Evolutionary conservation across 2,113 vertebrate species (phyloP).

Genomic region (Chloebia gouldiae): DNA sequence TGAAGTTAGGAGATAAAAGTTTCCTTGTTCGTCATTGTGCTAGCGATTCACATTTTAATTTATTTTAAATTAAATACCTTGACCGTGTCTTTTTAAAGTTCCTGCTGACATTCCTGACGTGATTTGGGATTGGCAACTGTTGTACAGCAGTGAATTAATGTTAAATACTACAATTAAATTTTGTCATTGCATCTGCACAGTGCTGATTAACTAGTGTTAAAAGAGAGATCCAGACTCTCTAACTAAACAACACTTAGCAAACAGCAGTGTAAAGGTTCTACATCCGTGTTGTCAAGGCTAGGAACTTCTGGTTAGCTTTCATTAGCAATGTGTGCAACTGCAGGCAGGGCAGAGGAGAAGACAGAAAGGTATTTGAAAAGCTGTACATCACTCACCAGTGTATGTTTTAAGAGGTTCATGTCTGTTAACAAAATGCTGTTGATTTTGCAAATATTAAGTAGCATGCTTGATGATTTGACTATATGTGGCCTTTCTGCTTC

Average conservation of each 20-base stretch:
- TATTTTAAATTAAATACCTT: not conserved
- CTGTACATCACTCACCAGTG: not conserved
- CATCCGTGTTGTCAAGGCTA: not conserved
- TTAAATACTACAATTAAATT: not conserved
- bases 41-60: not conserved
- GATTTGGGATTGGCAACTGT: not conserved
- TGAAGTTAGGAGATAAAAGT: not conserved
- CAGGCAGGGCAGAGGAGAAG: constrained; percentile 15
- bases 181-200: not conserved
- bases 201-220: not conserved
- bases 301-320: constrained; percentile 16
- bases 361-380: constrained; percentile 25
- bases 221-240: not conserved
- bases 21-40: not conserved
- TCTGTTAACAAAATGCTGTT: constrained; percentile 24
- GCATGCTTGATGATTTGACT: not conserved
- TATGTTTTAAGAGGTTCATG: constrained; percentile 59
- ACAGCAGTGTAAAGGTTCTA: not conserved
- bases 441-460: not conserved
- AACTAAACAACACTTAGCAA: not conserved
- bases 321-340: not conserved
- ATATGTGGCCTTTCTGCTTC: not conserved
- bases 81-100: not conserved
- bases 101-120: not conserved
- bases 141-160: not conserved